Base-by-base conservation (phyloP, 1,140 invertebrate species). In the Cylas formicarius region DNA sequence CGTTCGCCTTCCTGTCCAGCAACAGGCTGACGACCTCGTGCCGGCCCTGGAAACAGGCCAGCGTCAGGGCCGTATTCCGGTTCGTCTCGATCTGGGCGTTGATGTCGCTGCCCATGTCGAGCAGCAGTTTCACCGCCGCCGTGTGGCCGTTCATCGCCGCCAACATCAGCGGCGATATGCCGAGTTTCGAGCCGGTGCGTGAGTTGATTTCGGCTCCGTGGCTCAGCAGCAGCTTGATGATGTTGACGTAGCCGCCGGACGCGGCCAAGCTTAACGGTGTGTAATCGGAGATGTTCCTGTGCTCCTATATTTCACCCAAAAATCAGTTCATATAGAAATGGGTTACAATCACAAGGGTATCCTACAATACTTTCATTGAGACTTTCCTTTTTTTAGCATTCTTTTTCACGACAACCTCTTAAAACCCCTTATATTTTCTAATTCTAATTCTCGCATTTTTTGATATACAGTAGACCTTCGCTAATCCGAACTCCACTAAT, bases 71-170 rank as follows among this genome's bases (percentile, higher is more conserved):
- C 9, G 97, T 99, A 67, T 99, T 99, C 28, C 94, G 74, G 69
- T 99, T 99, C 2, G 97, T 99, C 70, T 99, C 97, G 57, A 99
- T 99, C 74, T 98, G 91, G 37, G 96, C 95, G 75, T 99, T 99
- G 48, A 99, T 99, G 67, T 99, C 97, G 64, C 91, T 95, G 39
- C 95, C 95, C 82, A 91, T 94, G 65, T 99, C 95, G 34, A 99
- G 70, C 11, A 99, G 72, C 33, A 99, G 70, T 60, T 86, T 84
- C 9, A 90, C 87, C 34, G 87, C 86, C 39, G 84, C 82, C 18
- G 90, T 91, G 70, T 99, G 96, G 0, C 96, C 96, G 78, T 99
- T 99, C 96, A 99, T 99, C 5, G 97, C 93, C 14, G 97, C 95
- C 53, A 99, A 69, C 97, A 99, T 99, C 14, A 99, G 72, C 2